These are phyloP conservation scores for Platyrinchus mystaceus DNA, from an alignment of 2,797 vertebrate species.

Conservation along the genomic window DNA sequence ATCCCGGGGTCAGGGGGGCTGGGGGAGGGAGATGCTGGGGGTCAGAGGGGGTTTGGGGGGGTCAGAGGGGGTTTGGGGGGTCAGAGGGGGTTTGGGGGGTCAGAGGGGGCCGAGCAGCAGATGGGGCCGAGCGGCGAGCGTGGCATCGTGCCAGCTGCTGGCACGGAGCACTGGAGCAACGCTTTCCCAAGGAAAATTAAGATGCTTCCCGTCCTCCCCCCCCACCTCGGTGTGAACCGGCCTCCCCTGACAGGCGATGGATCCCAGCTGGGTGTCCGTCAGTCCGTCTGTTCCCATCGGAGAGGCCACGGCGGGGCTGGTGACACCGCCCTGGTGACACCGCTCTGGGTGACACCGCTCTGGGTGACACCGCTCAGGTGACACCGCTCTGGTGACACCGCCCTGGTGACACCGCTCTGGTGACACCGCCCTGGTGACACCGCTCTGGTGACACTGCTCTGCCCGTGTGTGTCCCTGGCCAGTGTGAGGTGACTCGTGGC, in stretches of 20 bases:
- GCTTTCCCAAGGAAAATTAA: neutral
- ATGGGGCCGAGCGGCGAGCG: neutral
- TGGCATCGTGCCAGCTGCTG: neutral
- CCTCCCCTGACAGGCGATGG: neutral
- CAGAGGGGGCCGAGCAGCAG: neutral
- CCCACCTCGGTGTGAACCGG: fast-evolving
- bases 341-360: neutral
- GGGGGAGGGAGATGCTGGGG: too few relatives aligned
- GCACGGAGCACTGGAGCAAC: neutral
- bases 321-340: neutral
- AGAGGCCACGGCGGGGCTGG: neutral
- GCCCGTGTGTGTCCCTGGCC: fast-evolving
- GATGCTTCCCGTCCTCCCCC: neutral
- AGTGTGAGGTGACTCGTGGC: neutral
- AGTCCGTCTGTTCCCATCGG: neutral
- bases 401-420: too few relatives aligned
- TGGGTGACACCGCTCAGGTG: too few relatives aligned
- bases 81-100: neutral
- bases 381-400: neutral
- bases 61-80: neutral
- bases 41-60: neutral
- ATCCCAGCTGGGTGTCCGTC: neutral
- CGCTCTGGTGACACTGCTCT: neutral
- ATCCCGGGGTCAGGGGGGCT: neutral
- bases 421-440: neutral